Conservation (phyloP, 2,113 vertebrate species). For the Mesembrinibis cayennensis region DNA sequence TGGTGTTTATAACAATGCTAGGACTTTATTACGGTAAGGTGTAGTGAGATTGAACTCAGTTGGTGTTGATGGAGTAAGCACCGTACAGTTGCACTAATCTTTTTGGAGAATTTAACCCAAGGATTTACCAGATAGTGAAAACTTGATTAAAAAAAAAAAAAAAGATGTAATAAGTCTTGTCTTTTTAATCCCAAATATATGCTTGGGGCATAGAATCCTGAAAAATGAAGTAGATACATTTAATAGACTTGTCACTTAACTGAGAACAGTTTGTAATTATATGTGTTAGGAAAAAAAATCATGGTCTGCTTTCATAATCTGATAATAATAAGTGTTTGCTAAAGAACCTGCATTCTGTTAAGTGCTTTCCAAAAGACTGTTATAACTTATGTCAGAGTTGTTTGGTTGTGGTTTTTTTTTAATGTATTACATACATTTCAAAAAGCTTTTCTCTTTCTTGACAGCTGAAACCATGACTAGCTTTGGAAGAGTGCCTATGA, state of each 20-base stretch:
- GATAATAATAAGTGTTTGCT: background rate
- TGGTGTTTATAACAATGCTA: background rate
- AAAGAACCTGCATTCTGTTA: background rate
- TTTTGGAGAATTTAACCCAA: background rate
- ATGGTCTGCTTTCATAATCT: background rate
- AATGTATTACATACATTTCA: background rate
- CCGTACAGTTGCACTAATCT: background rate
- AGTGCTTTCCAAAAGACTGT: background rate
- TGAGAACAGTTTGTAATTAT: background rate
- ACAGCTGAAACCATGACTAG: background rate
- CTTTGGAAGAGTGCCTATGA: background rate
- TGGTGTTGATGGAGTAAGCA: background rate
- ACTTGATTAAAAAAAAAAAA: background rate
- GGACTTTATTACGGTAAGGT: background rate
- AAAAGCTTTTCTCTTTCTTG: background rate
- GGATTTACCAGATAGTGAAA: background rate
- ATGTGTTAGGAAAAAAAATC: background rate
- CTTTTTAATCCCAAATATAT: background rate
- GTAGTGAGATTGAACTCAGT: background rate
- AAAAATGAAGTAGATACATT: background rate
- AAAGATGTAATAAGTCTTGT: background rate
- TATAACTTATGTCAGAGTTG: background rate
- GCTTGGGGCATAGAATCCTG: background rate
- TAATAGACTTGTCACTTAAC: background rate
- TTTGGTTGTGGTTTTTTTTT: background rate